Base-by-base conservation (phyloP, 2,888 invertebrate genomes). In the Coelopa pilipes region DNA sequence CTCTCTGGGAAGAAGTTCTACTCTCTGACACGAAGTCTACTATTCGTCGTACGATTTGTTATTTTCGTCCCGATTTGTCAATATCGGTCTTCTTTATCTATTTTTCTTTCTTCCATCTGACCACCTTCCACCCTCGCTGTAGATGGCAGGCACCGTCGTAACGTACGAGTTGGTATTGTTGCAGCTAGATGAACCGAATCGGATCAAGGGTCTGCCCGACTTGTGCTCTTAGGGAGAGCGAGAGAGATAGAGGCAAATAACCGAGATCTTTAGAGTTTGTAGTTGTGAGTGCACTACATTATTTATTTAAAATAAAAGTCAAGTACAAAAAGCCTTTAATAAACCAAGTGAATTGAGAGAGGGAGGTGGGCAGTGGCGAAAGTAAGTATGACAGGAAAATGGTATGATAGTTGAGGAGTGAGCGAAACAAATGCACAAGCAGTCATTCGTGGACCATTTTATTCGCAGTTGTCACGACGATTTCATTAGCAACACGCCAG, bases 131-230 rank as follows among this genome's bases (percentile, higher is more conserved):
- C 74, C n/a, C 69, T 11, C 24, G 21, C 73, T 78, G 47, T 84
- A 90, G 90, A 90, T 90, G 77, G 91, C 90, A 50, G 92, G 91
- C 55, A 90, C 90, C 13, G 90, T 92, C 73, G 88, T 92, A 7
- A 92, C 92, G 66, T 92, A 92, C 78, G 92, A 92, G 82, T 87
- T 92, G 57, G 91, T 92, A n/a, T 85, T 92, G 70, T 83, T 92
- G 76, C 92, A 92, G 83, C 91, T 92, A 78, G 89, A 87, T 77
- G 87, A 85, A 77, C 83, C 85, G 49, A 84, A 82, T 79, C 83
- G 86, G 19, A 76, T 79, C 46, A 82, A 82, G 67, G 87, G 85
- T 34, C 77, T 87, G 68, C 76, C 79, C 59, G 81, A 83, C 50
- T 75, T 86, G 76, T 87, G 87, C 69, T 79, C 76, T 67, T 85